phyloP scores from a whole-genome alignment of 2,113 vertebrate genomes.

The Herpetotheres cachinnans region DNA sequence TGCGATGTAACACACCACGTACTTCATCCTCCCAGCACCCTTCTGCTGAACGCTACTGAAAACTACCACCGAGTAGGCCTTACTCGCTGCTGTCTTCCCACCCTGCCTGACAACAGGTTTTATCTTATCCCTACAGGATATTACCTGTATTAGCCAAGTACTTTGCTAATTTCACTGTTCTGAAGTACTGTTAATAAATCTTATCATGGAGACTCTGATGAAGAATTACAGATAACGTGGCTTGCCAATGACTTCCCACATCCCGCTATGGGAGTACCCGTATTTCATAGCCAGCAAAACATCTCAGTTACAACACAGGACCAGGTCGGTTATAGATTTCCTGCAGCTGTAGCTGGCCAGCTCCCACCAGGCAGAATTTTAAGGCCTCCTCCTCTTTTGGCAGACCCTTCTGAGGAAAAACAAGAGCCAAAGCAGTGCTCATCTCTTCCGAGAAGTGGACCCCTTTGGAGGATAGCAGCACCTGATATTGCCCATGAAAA shows the following conservation, averaged over 20 bases:
- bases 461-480: not conserved
- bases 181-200: not conserved
- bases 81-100: not conserved
- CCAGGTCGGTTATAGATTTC: not conserved
- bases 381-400: not conserved
- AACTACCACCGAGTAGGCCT: not conserved
- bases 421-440: not conserved
- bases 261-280: not conserved
- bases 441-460: not conserved
- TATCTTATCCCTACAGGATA: not conserved
- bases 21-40: not conserved
- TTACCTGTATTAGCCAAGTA: not conserved
- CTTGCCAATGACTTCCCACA: not conserved
- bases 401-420: not conserved
- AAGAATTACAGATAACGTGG: not conserved
- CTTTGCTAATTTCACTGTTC: not conserved
- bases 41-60: not conserved
- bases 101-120: not conserved
- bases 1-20: rapidly evolving
- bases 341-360: slow-evolving; percentile 21
- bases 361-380: not conserved
- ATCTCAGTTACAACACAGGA: not conserved
- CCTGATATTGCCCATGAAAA: not conserved
- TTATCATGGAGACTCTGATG: not conserved
- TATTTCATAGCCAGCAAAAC: not conserved